These are phyloP conservation scores for Salvelinus alpinus DNA, from an alignment of 2,113 vertebrate genomes.

Conservation along the genomic window DNA sequence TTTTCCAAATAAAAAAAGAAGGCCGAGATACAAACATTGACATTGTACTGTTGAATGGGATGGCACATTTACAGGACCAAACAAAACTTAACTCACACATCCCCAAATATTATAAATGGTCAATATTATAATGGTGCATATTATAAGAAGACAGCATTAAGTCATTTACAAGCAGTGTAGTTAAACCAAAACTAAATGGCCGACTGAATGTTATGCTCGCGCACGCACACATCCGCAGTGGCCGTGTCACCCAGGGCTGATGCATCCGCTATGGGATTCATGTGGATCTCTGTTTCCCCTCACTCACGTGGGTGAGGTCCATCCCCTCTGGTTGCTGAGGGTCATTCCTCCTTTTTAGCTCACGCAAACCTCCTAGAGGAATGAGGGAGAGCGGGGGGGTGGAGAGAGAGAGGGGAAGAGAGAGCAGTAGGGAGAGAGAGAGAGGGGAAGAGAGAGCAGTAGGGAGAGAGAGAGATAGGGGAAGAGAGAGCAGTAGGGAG, in stretches of 20 bases:
- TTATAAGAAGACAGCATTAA: background rate
- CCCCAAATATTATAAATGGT: too few species aligned
- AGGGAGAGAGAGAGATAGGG: background rate
- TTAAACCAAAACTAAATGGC: background rate
- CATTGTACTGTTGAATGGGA: too few species aligned
- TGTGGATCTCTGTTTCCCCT: slow-evolving; percentile 38
- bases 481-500: background rate
- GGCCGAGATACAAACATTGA: too few species aligned
- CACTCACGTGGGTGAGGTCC: slow-evolving; percentile 25
- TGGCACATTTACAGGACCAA: too few species aligned
- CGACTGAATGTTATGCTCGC: slow-evolving; percentile 3
- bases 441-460: slow-evolving; percentile 19
- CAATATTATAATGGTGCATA: background rate
- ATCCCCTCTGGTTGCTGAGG: slow-evolving; percentile 35
- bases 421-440: slow-evolving; percentile 30
- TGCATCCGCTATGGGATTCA: slow-evolving; percentile 7
- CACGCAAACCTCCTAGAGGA: slow-evolving; percentile 31
- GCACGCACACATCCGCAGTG: background rate
- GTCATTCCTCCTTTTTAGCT: slow-evolving; percentile 36
- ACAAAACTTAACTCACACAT: too few species aligned
- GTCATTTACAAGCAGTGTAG: background rate
- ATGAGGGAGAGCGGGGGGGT: slow-evolving; percentile 42
- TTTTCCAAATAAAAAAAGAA: too few species aligned
- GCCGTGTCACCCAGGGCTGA: background rate
- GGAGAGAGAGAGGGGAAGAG: slow-evolving; percentile 22